phyloP scores from a whole-genome alignment of 2,888 invertebrate genomes.

The Drosophila neotestacea region DNA sequence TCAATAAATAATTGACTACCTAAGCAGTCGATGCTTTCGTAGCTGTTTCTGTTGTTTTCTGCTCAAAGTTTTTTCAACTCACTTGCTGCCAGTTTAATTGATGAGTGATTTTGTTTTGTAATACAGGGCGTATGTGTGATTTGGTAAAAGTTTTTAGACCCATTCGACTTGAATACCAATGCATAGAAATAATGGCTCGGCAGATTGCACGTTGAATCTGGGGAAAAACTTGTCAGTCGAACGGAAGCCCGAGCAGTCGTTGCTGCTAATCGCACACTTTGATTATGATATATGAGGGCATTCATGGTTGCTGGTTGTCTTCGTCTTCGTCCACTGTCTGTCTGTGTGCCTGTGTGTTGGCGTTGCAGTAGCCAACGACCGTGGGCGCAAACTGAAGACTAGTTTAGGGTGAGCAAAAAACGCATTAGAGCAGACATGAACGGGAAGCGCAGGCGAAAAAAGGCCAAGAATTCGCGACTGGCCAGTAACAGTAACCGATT shows the following conservation, averaged over 20 bases:
- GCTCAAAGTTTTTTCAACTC: constrained; percentile 30
- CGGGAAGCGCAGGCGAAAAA: constrained; percentile 37
- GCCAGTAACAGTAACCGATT: constrained; percentile 73
- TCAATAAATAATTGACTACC: constrained; percentile 75
- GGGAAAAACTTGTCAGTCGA: constrained; percentile 37
- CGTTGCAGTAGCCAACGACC: constrained; percentile 20
- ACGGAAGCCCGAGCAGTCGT: constrained; percentile 64
- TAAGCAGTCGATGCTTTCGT: constrained; percentile 52
- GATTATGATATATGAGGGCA: constrained; percentile 68
- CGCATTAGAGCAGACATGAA: constrained; percentile 65
- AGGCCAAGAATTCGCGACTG: constrained; percentile 55
- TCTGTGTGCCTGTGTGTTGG: constrained; percentile 11
- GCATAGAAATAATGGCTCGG: constrained; percentile 14
- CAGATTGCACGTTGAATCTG: background rate
- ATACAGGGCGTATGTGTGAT: constrained; percentile 61
- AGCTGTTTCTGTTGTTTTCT: constrained; percentile 14
- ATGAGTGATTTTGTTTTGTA: constrained; percentile 67
- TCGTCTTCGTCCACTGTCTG: background rate
- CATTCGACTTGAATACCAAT: background rate
- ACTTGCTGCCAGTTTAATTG: constrained; percentile 51
- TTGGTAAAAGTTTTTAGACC: constrained; percentile 45
- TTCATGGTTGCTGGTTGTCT: constrained; percentile 46
- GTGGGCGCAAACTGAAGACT: constrained; percentile 31
- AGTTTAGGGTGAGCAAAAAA: constrained; percentile 52
- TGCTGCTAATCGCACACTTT: constrained; percentile 65